phyloP scores from a whole-genome alignment of 2,113 vertebrate genomes.

The Lipotes vexillifer region DNA sequence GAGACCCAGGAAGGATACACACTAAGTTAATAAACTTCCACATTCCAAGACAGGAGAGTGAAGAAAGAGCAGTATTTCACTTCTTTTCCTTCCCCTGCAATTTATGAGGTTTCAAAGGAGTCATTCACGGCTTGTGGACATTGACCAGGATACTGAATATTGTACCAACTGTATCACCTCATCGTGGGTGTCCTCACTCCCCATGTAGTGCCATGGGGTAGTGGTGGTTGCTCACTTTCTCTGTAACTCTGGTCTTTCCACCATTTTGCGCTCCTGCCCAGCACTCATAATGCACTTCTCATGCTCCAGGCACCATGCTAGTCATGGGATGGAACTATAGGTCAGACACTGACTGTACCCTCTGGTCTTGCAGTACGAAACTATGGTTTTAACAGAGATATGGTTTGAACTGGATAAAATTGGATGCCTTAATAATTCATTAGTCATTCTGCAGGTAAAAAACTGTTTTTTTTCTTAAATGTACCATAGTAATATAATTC shows the following conservation, averaged over 20 bases:
- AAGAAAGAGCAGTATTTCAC: not conserved
- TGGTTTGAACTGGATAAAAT: not conserved
- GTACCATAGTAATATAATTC: not conserved
- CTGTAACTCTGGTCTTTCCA: not conserved
- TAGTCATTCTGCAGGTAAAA: not conserved
- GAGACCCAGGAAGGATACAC: not conserved
- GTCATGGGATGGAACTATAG: not conserved
- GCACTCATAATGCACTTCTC: not conserved
- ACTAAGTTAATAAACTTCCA: not conserved
- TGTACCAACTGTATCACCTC: not conserved
- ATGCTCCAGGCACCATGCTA: not conserved
- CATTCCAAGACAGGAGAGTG: not conserved
- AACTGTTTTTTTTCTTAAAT: not conserved
- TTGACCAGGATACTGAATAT: not conserved
- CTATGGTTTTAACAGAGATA: not conserved
- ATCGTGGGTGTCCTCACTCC: not conserved
- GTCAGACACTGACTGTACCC: not conserved
- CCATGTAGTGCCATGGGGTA: too few species aligned
- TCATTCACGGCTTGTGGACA: not conserved
- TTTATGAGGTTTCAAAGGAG: not conserved
- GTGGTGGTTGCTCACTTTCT: not conserved
- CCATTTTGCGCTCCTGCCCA: not conserved
- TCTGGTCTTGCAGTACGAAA: not conserved
- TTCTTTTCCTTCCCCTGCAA: not conserved
- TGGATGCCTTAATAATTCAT: not conserved